A percentile compares a stretch with the other conserved stretches of the same genome.
phyloP scores from a whole-genome alignment of 2,113 vertebrate genomes.

The Trogon melanurus region DNA sequence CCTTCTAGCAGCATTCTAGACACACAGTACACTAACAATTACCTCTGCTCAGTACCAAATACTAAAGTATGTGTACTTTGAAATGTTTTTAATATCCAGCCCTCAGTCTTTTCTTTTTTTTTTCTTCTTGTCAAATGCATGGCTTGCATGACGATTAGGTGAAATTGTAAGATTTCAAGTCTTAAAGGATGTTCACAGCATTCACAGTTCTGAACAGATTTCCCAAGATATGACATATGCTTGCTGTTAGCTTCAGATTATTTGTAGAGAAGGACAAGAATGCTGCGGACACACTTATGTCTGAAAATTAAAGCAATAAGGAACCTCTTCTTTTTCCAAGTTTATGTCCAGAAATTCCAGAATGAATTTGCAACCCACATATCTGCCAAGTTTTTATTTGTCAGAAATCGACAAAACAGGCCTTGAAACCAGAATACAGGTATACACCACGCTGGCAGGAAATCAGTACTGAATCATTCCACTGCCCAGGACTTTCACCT shows the following conservation, averaged over 20 bases:
- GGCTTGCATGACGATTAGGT: not conserved
- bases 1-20: not conserved
- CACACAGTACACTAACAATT: not conserved
- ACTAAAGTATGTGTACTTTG: not conserved
- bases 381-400: not conserved
- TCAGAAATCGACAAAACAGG: not conserved
- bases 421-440: not conserved
- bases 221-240: not conserved
- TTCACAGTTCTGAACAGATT: not conserved
- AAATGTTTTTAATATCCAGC: not conserved
- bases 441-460: accelerated
- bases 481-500: not conserved
- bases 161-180: not conserved
- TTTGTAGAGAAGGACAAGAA: not conserved
- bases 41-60: not conserved
- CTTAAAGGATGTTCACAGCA: not conserved
- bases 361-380: not conserved
- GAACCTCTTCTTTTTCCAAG: not conserved
- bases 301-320: not conserved
- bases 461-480: not conserved
- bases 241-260: not conserved
- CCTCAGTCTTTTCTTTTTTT: not conserved
- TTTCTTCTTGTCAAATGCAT: not conserved
- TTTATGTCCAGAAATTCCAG: not conserved
- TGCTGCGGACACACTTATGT: not conserved